Percentiles rank a stretch among this genome's conserved stretches.
Conservation (phyloP, 2,113 vertebrate genomes). For the Sceloporus undulatus region DNA sequence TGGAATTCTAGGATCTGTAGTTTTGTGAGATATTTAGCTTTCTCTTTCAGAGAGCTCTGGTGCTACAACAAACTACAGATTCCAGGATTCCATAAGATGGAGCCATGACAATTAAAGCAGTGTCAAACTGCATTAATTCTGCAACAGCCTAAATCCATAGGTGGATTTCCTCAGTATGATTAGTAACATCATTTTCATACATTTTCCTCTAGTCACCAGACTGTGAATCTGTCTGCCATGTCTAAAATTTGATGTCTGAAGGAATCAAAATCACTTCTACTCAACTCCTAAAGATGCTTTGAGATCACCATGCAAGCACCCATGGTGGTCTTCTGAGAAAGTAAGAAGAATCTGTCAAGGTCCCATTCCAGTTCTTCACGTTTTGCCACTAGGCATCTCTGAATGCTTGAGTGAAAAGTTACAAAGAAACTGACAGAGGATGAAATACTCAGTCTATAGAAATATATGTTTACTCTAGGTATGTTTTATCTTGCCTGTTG, state of each 20-base stretch:
- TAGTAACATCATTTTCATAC: not conserved
- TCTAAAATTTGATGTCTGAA: constrained; percentile 42
- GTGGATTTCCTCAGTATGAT: too few relatives aligned
- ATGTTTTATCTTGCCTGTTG: constrained; percentile 57
- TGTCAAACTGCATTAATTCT: too few relatives aligned
- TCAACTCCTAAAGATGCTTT: constrained; percentile 40
- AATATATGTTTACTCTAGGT: constrained; percentile 70
- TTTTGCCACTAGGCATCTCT: constrained; percentile 60
- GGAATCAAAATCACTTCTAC: constrained; percentile 44
- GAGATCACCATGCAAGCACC: constrained; percentile 50
- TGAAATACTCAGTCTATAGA: constrained; percentile 58
- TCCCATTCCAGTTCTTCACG: constrained; percentile 40
- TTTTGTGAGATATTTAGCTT: too few relatives aligned
- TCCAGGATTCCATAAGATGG: too few relatives aligned
- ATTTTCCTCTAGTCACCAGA: constrained; percentile 42
- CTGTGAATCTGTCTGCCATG: constrained; percentile 58
- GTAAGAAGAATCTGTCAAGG: constrained; percentile 61
- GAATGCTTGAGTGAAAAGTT: constrained; percentile 69
- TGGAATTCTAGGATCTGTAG: too few relatives aligned
- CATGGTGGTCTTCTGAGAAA: constrained; percentile 65
- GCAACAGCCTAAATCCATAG: too few relatives aligned
- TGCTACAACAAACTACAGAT: too few relatives aligned
- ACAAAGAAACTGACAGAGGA: constrained; percentile 46
- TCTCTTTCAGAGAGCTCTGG: too few relatives aligned
- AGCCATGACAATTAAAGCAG: too few relatives aligned